Conservation (phyloP, 92 coral and sea anemone genomes). For the Anthopleura xanthogrammica region DNA sequence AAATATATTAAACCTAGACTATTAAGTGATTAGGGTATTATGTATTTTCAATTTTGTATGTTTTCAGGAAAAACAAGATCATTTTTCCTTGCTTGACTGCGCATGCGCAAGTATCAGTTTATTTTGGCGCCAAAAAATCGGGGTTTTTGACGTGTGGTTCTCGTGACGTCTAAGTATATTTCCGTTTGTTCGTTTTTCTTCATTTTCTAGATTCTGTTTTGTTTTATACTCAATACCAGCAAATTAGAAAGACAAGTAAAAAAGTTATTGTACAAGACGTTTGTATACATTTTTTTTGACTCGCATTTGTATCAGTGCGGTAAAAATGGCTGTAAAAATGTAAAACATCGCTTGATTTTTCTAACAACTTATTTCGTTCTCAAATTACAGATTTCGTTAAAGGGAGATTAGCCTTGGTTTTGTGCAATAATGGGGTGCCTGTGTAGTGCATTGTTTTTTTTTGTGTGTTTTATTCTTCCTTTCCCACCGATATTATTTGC, state of each 20-base stretch:
- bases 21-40: not conserved
- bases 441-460: too few relatives aligned
- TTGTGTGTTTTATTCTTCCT: not conserved
- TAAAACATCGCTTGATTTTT: too few relatives aligned
- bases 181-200: not conserved
- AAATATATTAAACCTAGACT: not conserved
- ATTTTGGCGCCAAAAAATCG: conserved; percentile 7
- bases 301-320: too few relatives aligned
- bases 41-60: not conserved
- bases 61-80: not conserved
- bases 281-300: too few relatives aligned
- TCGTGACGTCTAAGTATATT: not conserved
- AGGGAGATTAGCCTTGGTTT: too few relatives aligned
- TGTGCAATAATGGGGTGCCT: too few relatives aligned
- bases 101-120: not conserved
- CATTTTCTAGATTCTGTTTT: not conserved
- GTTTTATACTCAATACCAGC: not conserved
- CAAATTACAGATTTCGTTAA: too few relatives aligned
- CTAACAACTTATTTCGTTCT: too few relatives aligned
- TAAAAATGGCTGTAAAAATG: too few relatives aligned
- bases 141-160: not conserved
- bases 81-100: not conserved
- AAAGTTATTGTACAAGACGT: too few relatives aligned
- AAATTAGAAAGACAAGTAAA: too few relatives aligned
- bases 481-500: too few relatives aligned